Percentiles rank a stretch among this genome's conserved stretches.
Conservation (phyloP, 2,888 invertebrate genomes). For the Lasius fuliginosus region DNA sequence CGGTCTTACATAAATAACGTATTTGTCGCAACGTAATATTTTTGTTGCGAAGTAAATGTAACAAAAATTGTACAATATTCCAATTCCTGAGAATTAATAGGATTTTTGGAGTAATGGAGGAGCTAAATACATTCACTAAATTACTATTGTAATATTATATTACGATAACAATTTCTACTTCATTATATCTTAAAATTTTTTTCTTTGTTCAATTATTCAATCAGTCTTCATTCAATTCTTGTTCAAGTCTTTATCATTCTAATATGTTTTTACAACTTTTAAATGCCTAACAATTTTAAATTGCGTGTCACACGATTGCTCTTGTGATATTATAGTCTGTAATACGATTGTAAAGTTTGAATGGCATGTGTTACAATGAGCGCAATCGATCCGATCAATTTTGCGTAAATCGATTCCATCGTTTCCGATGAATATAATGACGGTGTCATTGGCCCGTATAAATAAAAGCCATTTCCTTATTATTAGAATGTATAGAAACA, state of each 20-base stretch:
- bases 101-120: not conserved
- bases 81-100: not conserved
- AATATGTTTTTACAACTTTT: not conserved
- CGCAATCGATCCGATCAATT: slow-evolving; percentile 43
- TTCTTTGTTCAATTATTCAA: not conserved
- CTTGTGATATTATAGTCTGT: not conserved
- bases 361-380: slow-evolving; percentile 39
- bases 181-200: not conserved
- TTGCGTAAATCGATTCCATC: slow-evolving; percentile 44
- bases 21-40: slow-evolving; percentile 12
- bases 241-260: not conserved
- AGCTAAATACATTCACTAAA: not conserved
- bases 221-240: not conserved
- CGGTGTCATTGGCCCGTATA: slow-evolving; percentile 44
- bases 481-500: not conserved
- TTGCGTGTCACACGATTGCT: not conserved
- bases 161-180: not conserved
- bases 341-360: slow-evolving; percentile 8
- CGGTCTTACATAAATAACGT: slow-evolving; percentile 32
- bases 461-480: slow-evolving; percentile 29
- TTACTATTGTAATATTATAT: not conserved
- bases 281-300: not conserved
- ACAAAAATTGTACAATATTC: slow-evolving; percentile 11
- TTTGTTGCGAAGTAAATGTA: not conserved
- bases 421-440: slow-evolving; percentile 23